Percentiles rank a stretch among this genome's conserved stretches.
Evolutionary conservation across 2,797 vertebrate genomes (phyloP).

Genomic region (Micromesistius poutassou): DNA sequence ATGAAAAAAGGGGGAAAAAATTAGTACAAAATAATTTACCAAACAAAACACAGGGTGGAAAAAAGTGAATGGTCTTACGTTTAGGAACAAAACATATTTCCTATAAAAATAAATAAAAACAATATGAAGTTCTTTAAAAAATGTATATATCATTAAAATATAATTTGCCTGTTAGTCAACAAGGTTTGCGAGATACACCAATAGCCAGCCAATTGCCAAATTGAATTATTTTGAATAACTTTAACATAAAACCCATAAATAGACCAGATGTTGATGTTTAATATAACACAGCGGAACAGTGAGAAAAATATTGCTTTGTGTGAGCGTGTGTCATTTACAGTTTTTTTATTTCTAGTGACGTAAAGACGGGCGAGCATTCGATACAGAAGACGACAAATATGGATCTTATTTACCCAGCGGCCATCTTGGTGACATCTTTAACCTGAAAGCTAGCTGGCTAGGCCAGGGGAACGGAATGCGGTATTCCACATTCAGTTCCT

Average conservation of each 20-base stretch:
- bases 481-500: not conserved
- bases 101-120: slow-evolving; percentile 75
- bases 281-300: slow-evolving; percentile 10
- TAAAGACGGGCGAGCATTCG: not conserved
- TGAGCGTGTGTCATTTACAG: not conserved
- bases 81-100: slow-evolving; percentile 74
- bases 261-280: slow-evolving; percentile 13
- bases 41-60: slow-evolving; percentile 57
- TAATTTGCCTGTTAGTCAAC: slow-evolving; percentile 69
- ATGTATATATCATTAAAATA: slow-evolving; percentile 76
- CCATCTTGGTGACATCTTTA: not conserved
- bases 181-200: slow-evolving; percentile 65
- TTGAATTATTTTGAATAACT: slow-evolving; percentile 44
- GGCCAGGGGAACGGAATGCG: not conserved
- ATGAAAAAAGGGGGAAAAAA: slow-evolving; percentile 58
- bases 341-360: not conserved
- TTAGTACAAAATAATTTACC: slow-evolving; percentile 76
- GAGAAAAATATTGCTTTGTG: slow-evolving; percentile 41
- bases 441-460: not conserved
- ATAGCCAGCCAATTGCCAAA: slow-evolving; percentile 59
- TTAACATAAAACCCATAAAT: slow-evolving; percentile 37
- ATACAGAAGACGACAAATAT: not conserved
- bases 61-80: slow-evolving; percentile 69
- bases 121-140: slow-evolving; percentile 75
- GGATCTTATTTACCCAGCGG: not conserved